Base-by-base conservation (phyloP, 2,113 vertebrate species). In the Vidua macroura region DNA sequence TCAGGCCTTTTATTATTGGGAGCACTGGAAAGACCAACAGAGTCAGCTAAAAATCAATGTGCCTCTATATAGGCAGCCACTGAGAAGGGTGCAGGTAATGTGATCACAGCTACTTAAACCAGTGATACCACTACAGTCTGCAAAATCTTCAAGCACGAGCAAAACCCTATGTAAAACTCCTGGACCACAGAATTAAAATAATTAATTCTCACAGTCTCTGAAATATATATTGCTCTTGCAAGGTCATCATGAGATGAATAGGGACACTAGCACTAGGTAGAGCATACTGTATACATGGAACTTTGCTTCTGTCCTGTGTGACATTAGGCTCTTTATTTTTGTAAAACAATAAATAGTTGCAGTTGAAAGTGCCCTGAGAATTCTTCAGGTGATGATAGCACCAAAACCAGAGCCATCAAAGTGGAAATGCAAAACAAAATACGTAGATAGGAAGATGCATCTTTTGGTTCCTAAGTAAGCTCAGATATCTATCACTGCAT, bases 1-100 rank as follows among this genome's bases (percentile, higher is more conserved):
- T 80, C 37, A 39, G 52, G 58, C 1, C 0, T 93, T 88, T 83
- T 88, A 48, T 90, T 90, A 76, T 93, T 60, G 51, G 80, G 69
- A 91, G 39, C 25, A n/a, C 64, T 90, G 46, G 92, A 92, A 94
- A 56, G 72, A 69, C 83, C 72, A 83, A 31, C 66, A 72, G 52
- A 86, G 80, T 82, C 72, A 79, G 80, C 83, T 86, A 82, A 93
- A 96, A 96, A 90, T 90, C 96, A 92, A 10, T 94, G 88, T 96
- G 60, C 73, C 18, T 10, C 68, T 49, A 2, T 46, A 48, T 3
- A 81, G 73, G 25, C 52, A 92, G 44, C 80, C 73, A 86, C 52
- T 53, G 73, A 64, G 77, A 84, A 88, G 73, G 49, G 51, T 31
- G 78, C 63, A 51, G 53, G 88, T 90, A 94, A 92, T 93, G 94